Evolutionary conservation across 2,797 vertebrate species (phyloP), one percentile per base, ranked within the genome.

Genomic region (Hozukius guyotensis): DNA sequence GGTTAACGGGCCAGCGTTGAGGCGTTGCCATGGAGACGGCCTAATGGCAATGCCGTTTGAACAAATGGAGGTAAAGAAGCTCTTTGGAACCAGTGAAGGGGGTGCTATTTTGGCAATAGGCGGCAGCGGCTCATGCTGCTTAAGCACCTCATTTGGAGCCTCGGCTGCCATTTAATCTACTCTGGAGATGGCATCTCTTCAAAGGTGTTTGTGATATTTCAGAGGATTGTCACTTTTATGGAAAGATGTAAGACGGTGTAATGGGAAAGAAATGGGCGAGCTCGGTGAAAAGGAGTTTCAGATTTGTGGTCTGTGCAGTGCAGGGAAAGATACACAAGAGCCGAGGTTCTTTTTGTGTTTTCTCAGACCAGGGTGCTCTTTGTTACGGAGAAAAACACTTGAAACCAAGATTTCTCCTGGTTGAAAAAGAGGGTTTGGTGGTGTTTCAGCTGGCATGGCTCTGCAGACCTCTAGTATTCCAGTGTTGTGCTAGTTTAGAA

Each of bases 81-180:
- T 84, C 79, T 90, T 89, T 90, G 84, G 82, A 91, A 88, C 65
- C 80, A 68, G 86, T 64, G 80, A 72, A 84, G 84, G 89, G 79
- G 88, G 77, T 71, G 82, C 84, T 90, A 87, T 80, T 93, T 90
- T 88, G 86, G 84, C 83, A 89, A 81, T 72, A 69, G 88, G 87
- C 80, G 27, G 79, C 85, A 34, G 82, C 24, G 78, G 80, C 91
- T 90, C 91, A 87, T 34, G 91, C 91, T 91, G 92, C 88, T 93
- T 87, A 92, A 92, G 91, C 87, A 87, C 89, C 88, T 92, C 87
- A 81, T 93, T 92, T 92, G 86, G 85, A 82, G 84, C 82, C 77
- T 55, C 0, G 76, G 82, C 84, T 86, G 87, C 80, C 71, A 67
- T 93, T 94, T 89, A 78, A 92, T 91, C 79, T 60, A 76, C 81